These are phyloP conservation scores for Oscheius myriophilus DNA, from an alignment of 2,888 invertebrate genomes.

Conservation along the genomic window DNA sequence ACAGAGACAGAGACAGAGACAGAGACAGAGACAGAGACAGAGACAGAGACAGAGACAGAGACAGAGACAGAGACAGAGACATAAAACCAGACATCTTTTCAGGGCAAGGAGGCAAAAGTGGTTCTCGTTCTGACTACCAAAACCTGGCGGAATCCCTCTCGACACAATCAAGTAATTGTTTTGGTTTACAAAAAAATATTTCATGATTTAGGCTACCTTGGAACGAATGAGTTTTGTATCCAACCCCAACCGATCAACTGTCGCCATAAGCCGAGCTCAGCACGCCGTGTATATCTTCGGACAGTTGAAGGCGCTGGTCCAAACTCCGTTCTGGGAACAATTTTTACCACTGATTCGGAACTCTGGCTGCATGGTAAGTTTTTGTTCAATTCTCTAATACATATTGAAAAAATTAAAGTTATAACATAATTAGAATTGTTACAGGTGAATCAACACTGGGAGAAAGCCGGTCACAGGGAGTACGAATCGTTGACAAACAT, in stretches of 20 bases:
- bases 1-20: no score
- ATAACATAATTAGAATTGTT: no score
- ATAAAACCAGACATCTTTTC: background rate
- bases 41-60: no score
- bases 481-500: no score
- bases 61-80: no score
- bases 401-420: no score
- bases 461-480: no score
- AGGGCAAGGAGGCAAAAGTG: constrained; percentile 9
- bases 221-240: background rate
- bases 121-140: constrained; percentile 10
- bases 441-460: no score
- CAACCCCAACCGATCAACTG: background rate
- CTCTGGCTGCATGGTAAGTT: no score
- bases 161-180: background rate
- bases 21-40: no score
- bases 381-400: no score
- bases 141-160: background rate
- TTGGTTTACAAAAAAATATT: background rate
- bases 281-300: constrained; percentile 6
- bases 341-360: no score
- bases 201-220: background rate
- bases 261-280: background rate
- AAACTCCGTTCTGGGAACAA: background rate
- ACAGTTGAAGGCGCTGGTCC: background rate